Evolutionary conservation across 2,797 vertebrate species (phyloP), one percentile per base, ranked within the genome.

Genomic region (Brachymystax lenok): DNA sequence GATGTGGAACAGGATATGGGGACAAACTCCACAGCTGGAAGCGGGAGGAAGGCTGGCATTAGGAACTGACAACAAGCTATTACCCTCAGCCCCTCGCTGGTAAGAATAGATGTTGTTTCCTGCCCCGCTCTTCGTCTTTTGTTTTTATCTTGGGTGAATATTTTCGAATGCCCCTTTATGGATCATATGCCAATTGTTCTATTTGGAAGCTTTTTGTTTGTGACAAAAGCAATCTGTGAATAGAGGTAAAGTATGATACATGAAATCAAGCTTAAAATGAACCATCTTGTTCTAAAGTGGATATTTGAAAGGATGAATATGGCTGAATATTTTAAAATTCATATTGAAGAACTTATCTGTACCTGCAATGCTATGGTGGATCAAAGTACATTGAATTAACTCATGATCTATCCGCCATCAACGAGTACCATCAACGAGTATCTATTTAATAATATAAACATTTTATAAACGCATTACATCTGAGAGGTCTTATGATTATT

Each of bases 41-140:
- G 71, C 51, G 33, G 69, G 68, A 69, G 68, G 68, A 70, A 59
- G 59, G 74, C 69, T 59, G 30, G 52, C 74, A 77, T 84, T 83
- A 77, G 63, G 17, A 67, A 46, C 56, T 78, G 83, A 82, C 81
- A 87, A 76, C 76, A 74, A 72, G 77, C 79, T 82, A 82, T 86
- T 83, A 86, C 70, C 74, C 78, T 33, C 33, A 63, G 59, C 59
- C 69, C 73, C 80, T 77, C 30, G 52, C 46, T 59, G 64, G 61
- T 69, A 74, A 72, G 78, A 82, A 80, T 79, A 75, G 78, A 76
- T 72, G 40, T 71, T 77, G 52, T 81, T 75, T 74, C 69, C 68
- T 74, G 71, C 24, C 59, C n/a, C 21, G 3, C 24, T 51, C n/a
- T 46, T 67, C 1, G 40, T 69, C 33, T 67, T 59, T 69, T 1